phyloP scores from a whole-genome alignment of 2,888 invertebrate species.

The Drosophila peninsularis region DNA sequence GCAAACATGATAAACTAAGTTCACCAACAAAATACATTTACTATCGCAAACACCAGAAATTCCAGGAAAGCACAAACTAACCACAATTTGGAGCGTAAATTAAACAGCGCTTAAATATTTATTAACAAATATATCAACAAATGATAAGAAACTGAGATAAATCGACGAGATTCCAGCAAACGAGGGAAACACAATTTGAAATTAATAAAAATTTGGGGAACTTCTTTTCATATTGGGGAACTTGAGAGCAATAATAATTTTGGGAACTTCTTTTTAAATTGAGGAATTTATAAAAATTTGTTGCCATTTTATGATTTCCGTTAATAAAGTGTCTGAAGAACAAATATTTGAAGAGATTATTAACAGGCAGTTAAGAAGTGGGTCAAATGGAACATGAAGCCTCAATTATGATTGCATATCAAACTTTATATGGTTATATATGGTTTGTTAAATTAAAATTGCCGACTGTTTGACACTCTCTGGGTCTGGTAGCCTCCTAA shows the following conservation, averaged over 20 bases:
- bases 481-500: conserved; percentile 29
- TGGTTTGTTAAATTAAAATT: conserved; percentile 24
- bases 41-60: conserved; percentile 6
- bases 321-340: conserved; percentile 12
- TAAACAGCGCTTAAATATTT: conserved; percentile 21
- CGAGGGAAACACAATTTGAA: background rate
- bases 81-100: background rate
- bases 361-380: conserved; percentile 51
- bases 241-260: too few relatives aligned
- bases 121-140: conserved; percentile 9
- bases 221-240: too few relatives aligned
- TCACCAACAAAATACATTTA: background rate
- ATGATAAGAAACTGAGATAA: conserved; percentile 23
- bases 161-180: background rate
- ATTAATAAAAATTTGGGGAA: background rate
- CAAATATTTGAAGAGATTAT: conserved; percentile 44
- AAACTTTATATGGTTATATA: conserved; percentile 3
- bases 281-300: background rate
- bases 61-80: conserved; percentile 9
- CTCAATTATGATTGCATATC: conserved; percentile 39
- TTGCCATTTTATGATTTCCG: conserved; percentile 19
- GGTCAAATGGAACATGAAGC: conserved; percentile 61
- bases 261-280: background rate
- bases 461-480: conserved; percentile 31
- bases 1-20: background rate